Evolutionary conservation across 2,888 invertebrate genomes (phyloP).

Genomic region (Amphipyra berbera): DNA sequence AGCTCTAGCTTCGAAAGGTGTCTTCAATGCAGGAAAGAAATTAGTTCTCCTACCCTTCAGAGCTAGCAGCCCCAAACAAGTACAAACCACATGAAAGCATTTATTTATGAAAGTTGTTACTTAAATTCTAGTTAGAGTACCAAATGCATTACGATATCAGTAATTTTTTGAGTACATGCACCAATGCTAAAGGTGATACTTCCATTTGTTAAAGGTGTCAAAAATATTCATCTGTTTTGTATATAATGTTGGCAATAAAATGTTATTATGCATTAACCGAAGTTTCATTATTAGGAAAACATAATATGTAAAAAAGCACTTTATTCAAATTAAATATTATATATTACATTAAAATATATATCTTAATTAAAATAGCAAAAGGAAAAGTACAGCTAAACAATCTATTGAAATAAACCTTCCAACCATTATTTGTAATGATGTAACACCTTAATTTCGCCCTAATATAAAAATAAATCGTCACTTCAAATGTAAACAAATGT

Average conservation of each 20-base stretch:
- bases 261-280: conserved; percentile 52
- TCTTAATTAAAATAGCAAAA: conserved; percentile 88
- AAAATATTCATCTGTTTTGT: conserved; percentile 71
- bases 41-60: conserved; percentile 73
- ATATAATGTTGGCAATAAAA: conserved; percentile 82
- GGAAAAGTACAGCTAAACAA: conserved; percentile 87
- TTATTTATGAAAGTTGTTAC: conserved; percentile 63
- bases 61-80: conserved; percentile 71
- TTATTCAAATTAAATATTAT: conserved; percentile 90
- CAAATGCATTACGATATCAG: conserved; percentile 67
- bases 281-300: conserved; percentile 49
- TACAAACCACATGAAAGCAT: conserved; percentile 81
- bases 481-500: conserved; percentile 78
- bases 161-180: conserved; percentile 71
- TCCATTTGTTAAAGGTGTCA: conserved; percentile 60
- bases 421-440: conserved; percentile 78
- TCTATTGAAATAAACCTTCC: conserved; percentile 86
- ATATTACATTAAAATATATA: conserved; percentile 89
- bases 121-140: conserved; percentile 67
- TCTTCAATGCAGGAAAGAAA: conserved; percentile 75
- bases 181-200: conserved; percentile 63
- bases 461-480: conserved; percentile 75
- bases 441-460: conserved; percentile 83
- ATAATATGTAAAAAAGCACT: conserved; percentile 85
- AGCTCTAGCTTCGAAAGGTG: conserved; percentile 69